Conservation (phyloP, 2,888 invertebrate genomes). For the Aspidiotus rigidus region DNA sequence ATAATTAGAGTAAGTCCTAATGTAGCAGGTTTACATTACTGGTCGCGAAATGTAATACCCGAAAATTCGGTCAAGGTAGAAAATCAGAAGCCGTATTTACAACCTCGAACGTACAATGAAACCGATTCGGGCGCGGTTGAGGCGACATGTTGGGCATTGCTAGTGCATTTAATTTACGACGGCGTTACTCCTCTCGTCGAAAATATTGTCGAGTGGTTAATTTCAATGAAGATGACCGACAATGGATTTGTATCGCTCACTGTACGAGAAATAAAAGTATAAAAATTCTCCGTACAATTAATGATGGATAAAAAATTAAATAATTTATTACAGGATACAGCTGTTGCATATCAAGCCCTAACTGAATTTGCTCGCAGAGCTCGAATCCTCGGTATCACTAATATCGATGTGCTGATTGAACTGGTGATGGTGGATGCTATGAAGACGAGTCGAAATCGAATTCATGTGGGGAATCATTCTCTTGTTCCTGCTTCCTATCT, state of each 20-base stretch:
- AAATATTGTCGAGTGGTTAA: conserved; percentile 45
- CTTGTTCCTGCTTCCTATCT: conserved; percentile 37
- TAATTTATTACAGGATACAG: conserved; percentile 44
- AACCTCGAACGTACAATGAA: conserved; percentile 44
- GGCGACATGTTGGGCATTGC: conserved; percentile 48
- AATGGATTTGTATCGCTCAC: conserved; percentile 44
- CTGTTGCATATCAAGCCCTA: conserved; percentile 48
- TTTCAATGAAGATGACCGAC: conserved; percentile 44
- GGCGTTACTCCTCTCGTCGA: conserved; percentile 43
- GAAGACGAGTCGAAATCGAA: conserved; percentile 37
- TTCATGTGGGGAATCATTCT: conserved; percentile 40
- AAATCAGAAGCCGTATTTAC: conserved; percentile 44
- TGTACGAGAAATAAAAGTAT: conserved; percentile 38
- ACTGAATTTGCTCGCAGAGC: conserved; percentile 45
- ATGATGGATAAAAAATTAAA: not conserved
- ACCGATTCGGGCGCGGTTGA: conserved; percentile 48
- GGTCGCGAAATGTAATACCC: conserved; percentile 42
- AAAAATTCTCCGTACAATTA: not conserved
- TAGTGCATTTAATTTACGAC: conserved; percentile 45
- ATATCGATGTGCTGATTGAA: conserved; percentile 43
- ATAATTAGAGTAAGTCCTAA: not conserved
- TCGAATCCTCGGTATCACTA: conserved; percentile 44
- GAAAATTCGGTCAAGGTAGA: conserved; percentile 41
- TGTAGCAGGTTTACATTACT: conserved; percentile 44
- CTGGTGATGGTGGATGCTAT: conserved; percentile 41